Evolutionary conservation across 2,113 vertebrate species (phyloP).

Genomic region (Xyrauchen texanus): DNA sequence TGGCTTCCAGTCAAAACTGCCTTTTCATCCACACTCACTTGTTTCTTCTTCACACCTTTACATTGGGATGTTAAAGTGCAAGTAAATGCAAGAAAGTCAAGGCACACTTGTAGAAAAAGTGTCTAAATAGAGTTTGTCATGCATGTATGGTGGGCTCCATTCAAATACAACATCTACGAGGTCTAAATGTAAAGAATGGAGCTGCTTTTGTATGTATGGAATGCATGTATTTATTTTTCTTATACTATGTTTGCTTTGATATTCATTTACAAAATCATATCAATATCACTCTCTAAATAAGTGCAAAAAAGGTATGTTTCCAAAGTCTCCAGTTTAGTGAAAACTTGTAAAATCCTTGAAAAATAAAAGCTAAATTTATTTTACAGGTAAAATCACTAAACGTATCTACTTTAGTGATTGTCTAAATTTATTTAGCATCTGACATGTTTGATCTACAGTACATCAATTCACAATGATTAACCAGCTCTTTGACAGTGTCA

Average conservation of each 20-base stretch:
- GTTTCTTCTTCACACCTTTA: slow-evolving; percentile 56
- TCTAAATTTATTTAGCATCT: not conserved
- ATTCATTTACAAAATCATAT: too few species aligned
- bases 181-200: slow-evolving; percentile 1
- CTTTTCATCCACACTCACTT: slow-evolving; percentile 53
- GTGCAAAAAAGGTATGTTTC: too few species aligned
- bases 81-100: not conserved
- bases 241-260: not conserved
- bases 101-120: not conserved
- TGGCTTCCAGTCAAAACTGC: slow-evolving; percentile 53
- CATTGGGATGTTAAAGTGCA: slow-evolving; percentile 9
- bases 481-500: not conserved
- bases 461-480: not conserved
- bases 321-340: too few species aligned
- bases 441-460: not conserved
- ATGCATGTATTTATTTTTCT: not conserved
- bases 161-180: not conserved
- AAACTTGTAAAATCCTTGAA: not conserved
- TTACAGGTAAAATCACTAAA: too few species aligned
- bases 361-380: not conserved
- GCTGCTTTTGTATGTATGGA: not conserved
- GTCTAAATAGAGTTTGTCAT: not conserved
- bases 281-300: not conserved
- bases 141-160: slow-evolving; percentile 1
- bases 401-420: not conserved